phyloP scores from a whole-genome alignment of 2,888 invertebrate species.

The Agonopterix subpropinquella region DNA sequence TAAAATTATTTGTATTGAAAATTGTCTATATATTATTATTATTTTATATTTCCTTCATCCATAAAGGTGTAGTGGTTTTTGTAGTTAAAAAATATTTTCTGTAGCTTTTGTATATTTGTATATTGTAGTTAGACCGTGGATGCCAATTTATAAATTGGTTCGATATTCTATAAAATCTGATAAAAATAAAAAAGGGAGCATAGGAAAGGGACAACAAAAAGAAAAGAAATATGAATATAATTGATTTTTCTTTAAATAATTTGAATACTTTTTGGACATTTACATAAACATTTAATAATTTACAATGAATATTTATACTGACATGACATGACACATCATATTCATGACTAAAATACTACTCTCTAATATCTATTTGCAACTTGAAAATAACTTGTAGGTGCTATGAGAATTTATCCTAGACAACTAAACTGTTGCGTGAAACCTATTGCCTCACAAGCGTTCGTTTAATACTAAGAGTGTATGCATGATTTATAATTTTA shows the following conservation, averaged over 20 bases:
- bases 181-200: constrained; percentile 27
- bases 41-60: neutral
- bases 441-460: constrained; percentile 65
- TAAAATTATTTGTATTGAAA: constrained; percentile 3
- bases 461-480: constrained; percentile 68
- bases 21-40: neutral
- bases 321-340: constrained; percentile 73
- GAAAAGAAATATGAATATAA: constrained; percentile 66
- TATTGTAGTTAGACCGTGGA: no score
- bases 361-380: constrained; percentile 68
- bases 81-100: no score
- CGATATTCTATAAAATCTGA: no score
- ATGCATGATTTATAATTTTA: constrained; percentile 69
- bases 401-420: constrained; percentile 68
- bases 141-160: no score
- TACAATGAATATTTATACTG: constrained; percentile 75
- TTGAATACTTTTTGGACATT: constrained; percentile 77
- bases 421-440: constrained; percentile 60
- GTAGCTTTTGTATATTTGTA: no score
- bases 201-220: constrained; percentile 57
- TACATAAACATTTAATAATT: constrained; percentile 77
- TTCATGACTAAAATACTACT: constrained; percentile 65
- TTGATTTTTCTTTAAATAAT: constrained; percentile 73
- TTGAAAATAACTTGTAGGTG: constrained; percentile 67
- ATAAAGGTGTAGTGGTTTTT: no score